Evolutionary conservation across 2,797 vertebrate species (phyloP), one percentile per base, ranked within the genome.

Genomic region (Garrulus glandarius): DNA sequence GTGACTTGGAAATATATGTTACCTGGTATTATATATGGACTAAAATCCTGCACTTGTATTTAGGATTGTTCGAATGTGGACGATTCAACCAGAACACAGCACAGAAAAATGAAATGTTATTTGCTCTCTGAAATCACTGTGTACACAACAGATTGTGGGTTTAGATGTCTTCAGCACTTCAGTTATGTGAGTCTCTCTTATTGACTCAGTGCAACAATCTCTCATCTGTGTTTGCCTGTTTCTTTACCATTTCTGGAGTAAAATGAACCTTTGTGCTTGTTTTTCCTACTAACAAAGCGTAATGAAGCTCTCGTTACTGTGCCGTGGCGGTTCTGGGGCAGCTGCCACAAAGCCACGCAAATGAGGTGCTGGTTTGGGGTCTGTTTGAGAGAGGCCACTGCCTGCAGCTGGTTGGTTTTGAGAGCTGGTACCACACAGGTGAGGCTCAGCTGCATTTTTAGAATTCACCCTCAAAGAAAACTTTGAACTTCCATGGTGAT

Each of bases 1-100:
- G 74, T 61, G 86, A 97, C 90, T 94, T 97, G 61, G 87, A 97
- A 97, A 94, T 95, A 72, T 68, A 49, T 93, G 76, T 98, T 92
- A 76, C 88, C 29, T 93, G 75, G 85, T 93, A 85, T 94, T 92
- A 49, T 43, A 41, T 41, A 36, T 23, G 36, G 41, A 83, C 82
- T 71, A 52, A 87, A 89, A 91, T 89, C 84, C 63, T 95, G 44
- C 85, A 64, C 55, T 93, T 96, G 63, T 87, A 15, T 84, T 89
- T 96, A 75, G 76, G 72, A 94, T 77, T 90, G 27, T 72, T 91
- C 1, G 0, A 52, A 47, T 72, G 82, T 67, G 75, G 53, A 39
- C 3, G 1, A 71, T 94, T 96, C 90, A 82, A 50, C 85, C 70
- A 60, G 80, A 91, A 78, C 60, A 61, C 83, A 93, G 90, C 92